Base-by-base conservation (phyloP, 2,888 invertebrate genomes). In the Melangyna quadrimaculata region DNA sequence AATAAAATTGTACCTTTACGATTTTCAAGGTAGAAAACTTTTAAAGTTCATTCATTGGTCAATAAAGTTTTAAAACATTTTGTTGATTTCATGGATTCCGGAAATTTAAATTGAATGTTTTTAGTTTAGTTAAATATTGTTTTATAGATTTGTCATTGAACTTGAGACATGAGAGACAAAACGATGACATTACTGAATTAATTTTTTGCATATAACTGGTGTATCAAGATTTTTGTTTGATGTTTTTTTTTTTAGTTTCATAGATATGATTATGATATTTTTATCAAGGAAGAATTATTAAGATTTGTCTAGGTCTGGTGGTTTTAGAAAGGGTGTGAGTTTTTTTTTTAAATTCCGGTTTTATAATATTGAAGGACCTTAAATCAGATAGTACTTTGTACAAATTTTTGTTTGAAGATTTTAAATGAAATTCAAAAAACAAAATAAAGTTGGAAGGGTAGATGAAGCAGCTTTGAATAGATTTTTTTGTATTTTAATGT, bases 41-140 rank as follows among this genome's bases (percentile, higher is more conserved):
- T 29, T 8, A 75, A 79, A 80, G 80, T 84, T 84, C 84, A 75
- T 84, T 84, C 80, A 80, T 84, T 80, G 80, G 80, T 72, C 84
- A 84, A 75, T 74, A 57, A 53, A 53, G 14, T 51, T 24, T 2
- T 24, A 53, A 63, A 29, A 43, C 5, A 10, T 19, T 22, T 51
- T 67, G 61, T 59, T 77, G 69, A 57, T 70, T 81, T 65, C 59
- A 78, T 55, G 65, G 72, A 65, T 65, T 78, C 45, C 78, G 82
- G 78, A 82, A 82, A 78, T 82, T 35, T 37, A 61, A 72, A 29
- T 22, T 45, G 29, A 27, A 59, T 40, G 24, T 24, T 10, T 24
- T 71, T 59, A 17, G 17, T 43, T 22, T 7, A 19, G 12, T 27
- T 71, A n/a, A n/a, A n/a, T n/a, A n/a, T 32, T 55, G 29, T 35